Conservation (phyloP, 2,113 vertebrate species). For the Scalopus aquaticus region DNA sequence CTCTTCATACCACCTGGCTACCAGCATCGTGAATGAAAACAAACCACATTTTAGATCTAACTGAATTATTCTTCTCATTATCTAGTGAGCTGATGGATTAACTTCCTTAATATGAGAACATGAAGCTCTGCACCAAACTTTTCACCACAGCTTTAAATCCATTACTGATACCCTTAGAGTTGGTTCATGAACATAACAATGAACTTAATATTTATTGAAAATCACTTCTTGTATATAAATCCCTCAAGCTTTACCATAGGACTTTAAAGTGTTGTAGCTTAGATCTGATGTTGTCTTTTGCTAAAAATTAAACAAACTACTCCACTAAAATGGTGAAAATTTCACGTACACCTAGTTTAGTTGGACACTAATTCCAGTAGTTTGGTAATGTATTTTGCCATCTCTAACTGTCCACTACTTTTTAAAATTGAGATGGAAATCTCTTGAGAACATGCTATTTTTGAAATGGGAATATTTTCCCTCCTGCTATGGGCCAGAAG, state of each 20-base stretch:
- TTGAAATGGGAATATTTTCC: conserved; percentile 69
- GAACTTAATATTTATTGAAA: conserved; percentile 45
- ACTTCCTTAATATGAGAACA: conserved; percentile 40
- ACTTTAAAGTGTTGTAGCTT: conserved; percentile 16
- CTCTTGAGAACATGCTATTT: conserved; percentile 63
- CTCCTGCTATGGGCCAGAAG: conserved; percentile 54
- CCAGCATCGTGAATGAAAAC: conserved; percentile 34
- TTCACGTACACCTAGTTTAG: not conserved
- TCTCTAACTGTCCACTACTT: conserved; percentile 45
- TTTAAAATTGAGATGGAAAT: conserved; percentile 62
- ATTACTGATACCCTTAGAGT: conserved; percentile 36
- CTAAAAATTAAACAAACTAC: conserved; percentile 51
- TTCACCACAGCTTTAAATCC: conserved; percentile 29
- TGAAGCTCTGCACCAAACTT: conserved; percentile 9
- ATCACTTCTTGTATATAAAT: conserved; percentile 33
- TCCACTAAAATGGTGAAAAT: conserved; percentile 34
- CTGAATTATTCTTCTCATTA: conserved; percentile 2
- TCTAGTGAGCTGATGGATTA: not conserved
- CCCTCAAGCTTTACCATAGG: conserved; percentile 25
- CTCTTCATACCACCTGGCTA: conserved; percentile 17
- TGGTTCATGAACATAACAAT: conserved; percentile 35
- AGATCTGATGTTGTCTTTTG: conserved; percentile 31
- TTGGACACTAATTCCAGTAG: conserved; percentile 50
- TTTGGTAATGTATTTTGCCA: conserved; percentile 50
- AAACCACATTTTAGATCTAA: conserved; percentile 60